Evolutionary conservation across 2,113 vertebrate species (phyloP).

Genomic region (Scalopus aquaticus): DNA sequence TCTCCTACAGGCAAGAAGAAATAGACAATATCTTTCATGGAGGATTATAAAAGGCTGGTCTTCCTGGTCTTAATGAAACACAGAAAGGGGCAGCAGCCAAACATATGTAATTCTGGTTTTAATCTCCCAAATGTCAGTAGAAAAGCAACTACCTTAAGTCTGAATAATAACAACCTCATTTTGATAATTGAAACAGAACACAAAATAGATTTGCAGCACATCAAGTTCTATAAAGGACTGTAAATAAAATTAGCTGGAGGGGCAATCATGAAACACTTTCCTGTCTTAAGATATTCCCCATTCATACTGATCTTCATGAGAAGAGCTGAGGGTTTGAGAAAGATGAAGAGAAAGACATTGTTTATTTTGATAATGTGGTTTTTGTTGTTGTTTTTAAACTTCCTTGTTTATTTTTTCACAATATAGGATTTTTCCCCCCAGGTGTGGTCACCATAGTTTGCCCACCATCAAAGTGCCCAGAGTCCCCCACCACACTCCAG

Average conservation of each 20-base stretch:
- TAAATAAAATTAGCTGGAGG: background rate
- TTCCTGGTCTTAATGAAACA: constrained; percentile 6
- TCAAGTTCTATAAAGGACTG: background rate
- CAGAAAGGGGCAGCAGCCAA: background rate
- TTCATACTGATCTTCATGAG: background rate
- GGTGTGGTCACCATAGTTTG: too few species aligned
- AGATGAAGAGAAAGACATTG: background rate
- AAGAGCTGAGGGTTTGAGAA: background rate
- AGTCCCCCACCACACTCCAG: too few species aligned
- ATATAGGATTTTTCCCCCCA: too few species aligned
- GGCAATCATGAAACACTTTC: background rate
- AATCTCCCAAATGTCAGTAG: background rate
- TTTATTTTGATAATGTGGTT: background rate
- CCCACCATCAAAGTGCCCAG: too few species aligned
- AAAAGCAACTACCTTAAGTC: background rate
- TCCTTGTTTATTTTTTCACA: too few species aligned
- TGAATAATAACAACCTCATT: background rate
- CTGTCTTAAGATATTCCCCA: background rate
- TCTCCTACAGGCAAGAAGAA: background rate
- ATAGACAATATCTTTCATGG: background rate
- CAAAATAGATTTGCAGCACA: background rate
- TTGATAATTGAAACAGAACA: background rate
- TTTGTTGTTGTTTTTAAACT: too few species aligned
- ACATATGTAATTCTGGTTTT: background rate
- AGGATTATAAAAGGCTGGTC: background rate